Conservation (phyloP, 2,888 invertebrate species). For the Augochlorella aurata region DNA sequence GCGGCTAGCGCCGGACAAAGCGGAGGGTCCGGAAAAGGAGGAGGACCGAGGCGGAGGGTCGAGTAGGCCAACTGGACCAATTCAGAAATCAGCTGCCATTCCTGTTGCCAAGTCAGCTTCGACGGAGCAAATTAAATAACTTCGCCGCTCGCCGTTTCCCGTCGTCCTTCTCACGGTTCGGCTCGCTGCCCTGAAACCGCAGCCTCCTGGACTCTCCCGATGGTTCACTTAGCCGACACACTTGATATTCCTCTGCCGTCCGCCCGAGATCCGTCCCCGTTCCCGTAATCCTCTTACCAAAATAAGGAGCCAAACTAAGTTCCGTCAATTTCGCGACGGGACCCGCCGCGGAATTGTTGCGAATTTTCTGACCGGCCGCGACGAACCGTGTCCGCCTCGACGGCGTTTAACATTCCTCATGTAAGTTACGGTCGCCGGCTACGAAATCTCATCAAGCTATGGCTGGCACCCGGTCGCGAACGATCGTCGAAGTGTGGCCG, state of each 20-base stretch:
- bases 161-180: slow-evolving; percentile 19
- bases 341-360: slow-evolving; percentile 6
- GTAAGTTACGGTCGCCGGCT: neutral
- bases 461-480: neutral
- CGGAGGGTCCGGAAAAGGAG: slow-evolving; percentile 31
- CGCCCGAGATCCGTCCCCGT: slow-evolving; percentile 23
- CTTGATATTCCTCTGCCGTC: slow-evolving; percentile 44
- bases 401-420: neutral
- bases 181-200: slow-evolving; percentile 32
- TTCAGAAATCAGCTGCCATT: slow-evolving; percentile 70
- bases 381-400: neutral
- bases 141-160: slow-evolving; percentile 48
- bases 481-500: neutral
- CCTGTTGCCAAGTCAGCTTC: slow-evolving; percentile 73
- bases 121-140: slow-evolving; percentile 75
- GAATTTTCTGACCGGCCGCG: neutral
- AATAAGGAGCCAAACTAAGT: slow-evolving; percentile 18
- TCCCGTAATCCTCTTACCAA: slow-evolving; percentile 42
- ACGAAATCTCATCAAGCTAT: neutral
- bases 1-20: slow-evolving; percentile 52
- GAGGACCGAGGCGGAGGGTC: slow-evolving; percentile 26
- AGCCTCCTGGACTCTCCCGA: slow-evolving; percentile 29
- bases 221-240: slow-evolving; percentile 47
- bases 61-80: slow-evolving; percentile 62
- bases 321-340: slow-evolving; percentile 9